Evolutionary conservation across 2,113 vertebrate genomes (phyloP).

Genomic region (Myrmecophaga tridactyla): DNA sequence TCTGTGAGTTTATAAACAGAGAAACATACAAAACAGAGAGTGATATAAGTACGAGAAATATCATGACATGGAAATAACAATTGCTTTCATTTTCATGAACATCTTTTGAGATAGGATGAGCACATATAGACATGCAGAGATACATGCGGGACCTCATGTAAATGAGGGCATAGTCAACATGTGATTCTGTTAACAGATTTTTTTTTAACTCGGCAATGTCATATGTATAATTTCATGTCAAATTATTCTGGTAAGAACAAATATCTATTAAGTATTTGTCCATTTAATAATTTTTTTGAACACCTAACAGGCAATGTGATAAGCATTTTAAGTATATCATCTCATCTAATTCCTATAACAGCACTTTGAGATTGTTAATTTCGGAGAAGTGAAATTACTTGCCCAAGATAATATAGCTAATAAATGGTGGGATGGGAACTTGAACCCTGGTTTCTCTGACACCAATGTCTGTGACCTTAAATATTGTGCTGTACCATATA

Average conservation of each 20-base stretch:
- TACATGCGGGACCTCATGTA: background rate
- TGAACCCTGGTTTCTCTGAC: background rate
- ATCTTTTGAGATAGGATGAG: background rate
- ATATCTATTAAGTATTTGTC: background rate
- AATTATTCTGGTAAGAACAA: background rate
- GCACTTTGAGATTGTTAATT: background rate
- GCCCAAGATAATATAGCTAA: background rate
- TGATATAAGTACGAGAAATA: background rate
- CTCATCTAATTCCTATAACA: background rate
- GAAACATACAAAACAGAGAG: background rate
- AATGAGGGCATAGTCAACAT: background rate
- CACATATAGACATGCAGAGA: background rate
- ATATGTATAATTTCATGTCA: background rate
- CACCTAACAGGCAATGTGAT: too few species aligned
- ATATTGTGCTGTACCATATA: background rate
- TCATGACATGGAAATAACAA: background rate
- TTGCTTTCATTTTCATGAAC: background rate
- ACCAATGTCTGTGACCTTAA: background rate
- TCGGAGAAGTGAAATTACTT: background rate
- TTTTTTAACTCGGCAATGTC: background rate
- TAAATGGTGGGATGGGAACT: background rate
- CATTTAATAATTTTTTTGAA: background rate
- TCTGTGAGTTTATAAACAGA: background rate
- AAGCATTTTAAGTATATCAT: background rate
- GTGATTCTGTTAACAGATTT: background rate